These are phyloP conservation scores for Tortricodes alternella DNA, from an alignment of 2,888 invertebrate species.

Conservation along the genomic window DNA sequence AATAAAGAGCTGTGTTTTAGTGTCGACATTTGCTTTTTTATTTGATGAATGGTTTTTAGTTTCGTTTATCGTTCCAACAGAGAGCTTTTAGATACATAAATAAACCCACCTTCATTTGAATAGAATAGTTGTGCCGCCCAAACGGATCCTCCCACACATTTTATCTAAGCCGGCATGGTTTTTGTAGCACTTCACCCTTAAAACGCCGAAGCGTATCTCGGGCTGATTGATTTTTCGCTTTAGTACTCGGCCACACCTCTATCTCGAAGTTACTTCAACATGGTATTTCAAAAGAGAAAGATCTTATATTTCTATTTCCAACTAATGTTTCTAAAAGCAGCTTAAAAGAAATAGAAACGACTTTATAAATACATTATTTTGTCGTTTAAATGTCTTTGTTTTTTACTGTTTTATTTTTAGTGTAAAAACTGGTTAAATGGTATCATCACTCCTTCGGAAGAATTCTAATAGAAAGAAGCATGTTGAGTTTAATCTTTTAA, in stretches of 20 bases:
- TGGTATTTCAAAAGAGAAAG: neutral
- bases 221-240: constrained; percentile 11
- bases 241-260: constrained; percentile 9
- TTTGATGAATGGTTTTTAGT: no score
- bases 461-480: no score
- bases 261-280: neutral
- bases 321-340: neutral
- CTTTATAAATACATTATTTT: neutral
- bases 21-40: no score
- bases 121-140: neutral
- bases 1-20: no score
- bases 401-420: neutral
- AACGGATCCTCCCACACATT: constrained; percentile 11
- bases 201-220: neutral
- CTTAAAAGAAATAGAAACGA: neutral
- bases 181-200: neutral
- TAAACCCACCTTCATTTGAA: no score
- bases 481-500: no score
- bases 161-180: constrained; percentile 25
- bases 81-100: no score
- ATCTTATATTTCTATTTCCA: neutral
- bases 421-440: no score
- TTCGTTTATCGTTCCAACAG: no score
- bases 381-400: neutral
- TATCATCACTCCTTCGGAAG: no score